Percentiles rank a stretch among this genome's conserved stretches.
Conservation (phyloP, 1,140 invertebrate genomes). For the Idris sp. region DNA sequence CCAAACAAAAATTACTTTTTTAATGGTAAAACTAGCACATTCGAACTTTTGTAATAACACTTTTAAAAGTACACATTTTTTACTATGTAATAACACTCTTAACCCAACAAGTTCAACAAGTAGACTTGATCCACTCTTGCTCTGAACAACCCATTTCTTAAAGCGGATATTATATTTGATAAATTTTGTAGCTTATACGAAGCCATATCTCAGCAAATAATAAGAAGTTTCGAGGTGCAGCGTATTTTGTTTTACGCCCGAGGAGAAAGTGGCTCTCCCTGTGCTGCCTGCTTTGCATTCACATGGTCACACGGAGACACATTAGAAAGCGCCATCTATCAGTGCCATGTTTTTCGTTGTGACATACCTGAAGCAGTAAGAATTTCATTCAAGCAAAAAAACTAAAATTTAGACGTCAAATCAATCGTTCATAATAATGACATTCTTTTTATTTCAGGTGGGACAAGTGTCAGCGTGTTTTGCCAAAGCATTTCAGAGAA, state of each 20-base stretch:
- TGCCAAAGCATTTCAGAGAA: slow-evolving; percentile 92
- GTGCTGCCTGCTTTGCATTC: slow-evolving; percentile 96
- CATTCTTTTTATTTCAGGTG: too few relatives aligned
- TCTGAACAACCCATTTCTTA: too few relatives aligned
- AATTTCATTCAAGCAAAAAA: not conserved
- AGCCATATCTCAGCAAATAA: slow-evolving; percentile 88
- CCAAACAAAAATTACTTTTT: too few relatives aligned
- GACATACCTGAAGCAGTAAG: slow-evolving; percentile 98
- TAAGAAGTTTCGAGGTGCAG: slow-evolving; percentile 93
- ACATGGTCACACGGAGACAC: slow-evolving; percentile 96
- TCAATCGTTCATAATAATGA: too few relatives aligned
- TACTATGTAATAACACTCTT: too few relatives aligned
- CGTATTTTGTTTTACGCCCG: slow-evolving; percentile 96
- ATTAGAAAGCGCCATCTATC: slow-evolving; percentile 92
- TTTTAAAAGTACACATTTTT: too few relatives aligned
- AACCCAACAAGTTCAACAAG: too few relatives aligned
- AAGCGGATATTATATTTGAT: too few relatives aligned
- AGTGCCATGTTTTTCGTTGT: slow-evolving; percentile 98
- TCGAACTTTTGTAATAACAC: too few relatives aligned
- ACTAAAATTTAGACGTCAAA: too few relatives aligned
- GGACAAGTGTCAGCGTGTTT: slow-evolving; percentile 89
- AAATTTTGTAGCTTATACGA: slow-evolving; percentile 89
- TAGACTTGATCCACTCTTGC: too few relatives aligned
- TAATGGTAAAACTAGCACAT: too few relatives aligned
- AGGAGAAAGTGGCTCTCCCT: slow-evolving; percentile 89